Evolutionary conservation across 2,888 invertebrate genomes (phyloP), one percentile per base, ranked within the genome.

Genomic region (Scaptomyza tumidula): DNA sequence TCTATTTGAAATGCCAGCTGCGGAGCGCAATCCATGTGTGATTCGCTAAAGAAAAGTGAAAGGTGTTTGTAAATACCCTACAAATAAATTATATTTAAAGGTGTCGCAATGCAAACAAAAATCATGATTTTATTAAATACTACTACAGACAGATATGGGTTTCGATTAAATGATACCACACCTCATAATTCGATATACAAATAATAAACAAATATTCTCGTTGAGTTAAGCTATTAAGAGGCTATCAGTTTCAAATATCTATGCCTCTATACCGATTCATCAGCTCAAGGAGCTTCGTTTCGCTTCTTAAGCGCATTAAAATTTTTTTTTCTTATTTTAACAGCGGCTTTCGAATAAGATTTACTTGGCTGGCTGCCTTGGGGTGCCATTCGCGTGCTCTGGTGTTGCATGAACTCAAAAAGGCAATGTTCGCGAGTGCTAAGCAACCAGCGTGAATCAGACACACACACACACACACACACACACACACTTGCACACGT

Each of bases 331-430:
- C 10, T 19, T 43, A 44, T 49, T 69, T 52, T 53, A 19, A 43
- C 31, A 31, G 39, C 46, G 46, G 50, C 55, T 45, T 71, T 55
- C 37, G 27, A 68, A 53, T 62, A 61, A 65, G 64, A 85, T 63
- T 59, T 67, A 60, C 71, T 62, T 50, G 52, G 33, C 11, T 52
- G 41, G 49, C 39, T 48, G 84, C 66, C 74, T 58, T 14, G 61
- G 43, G 60, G 56, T 44, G 60, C 48, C 49, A 35, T 63, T 59
- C 69, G 80, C 71, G 70, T 72, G 75, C 53, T 64, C 37, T 53
- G 69, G 60, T 75, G 78, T 71, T 83, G 78, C 68, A 65, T 63
- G 71, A 44, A 67, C 54, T 59, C 50, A 52, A 75, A 83, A 76
- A 69, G 53, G 69, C 63, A 46, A 61, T 48, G 48, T 61, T 41